These are phyloP conservation scores for Panthera uncia DNA, from an alignment of 2,113 vertebrate genomes.

Conservation along the genomic window DNA sequence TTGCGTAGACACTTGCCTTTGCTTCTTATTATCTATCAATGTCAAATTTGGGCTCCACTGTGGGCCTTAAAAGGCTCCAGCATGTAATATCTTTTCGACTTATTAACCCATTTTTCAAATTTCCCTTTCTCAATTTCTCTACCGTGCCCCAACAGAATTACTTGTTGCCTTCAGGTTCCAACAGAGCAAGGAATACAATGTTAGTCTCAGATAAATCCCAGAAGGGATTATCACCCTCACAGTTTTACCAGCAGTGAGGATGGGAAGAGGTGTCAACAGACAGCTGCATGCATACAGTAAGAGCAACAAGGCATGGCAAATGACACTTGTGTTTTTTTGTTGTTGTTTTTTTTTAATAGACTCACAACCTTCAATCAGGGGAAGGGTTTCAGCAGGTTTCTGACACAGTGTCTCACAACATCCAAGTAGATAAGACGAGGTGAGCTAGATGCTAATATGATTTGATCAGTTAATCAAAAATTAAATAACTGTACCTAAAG, in stretches of 20 bases:
- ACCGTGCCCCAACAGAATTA: not conserved
- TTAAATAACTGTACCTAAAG: not conserved
- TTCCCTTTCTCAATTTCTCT: not conserved
- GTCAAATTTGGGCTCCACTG: not conserved
- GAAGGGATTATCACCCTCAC: not conserved
- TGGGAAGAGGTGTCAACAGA: not conserved
- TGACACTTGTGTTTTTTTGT: not conserved
- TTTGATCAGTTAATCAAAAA: not conserved
- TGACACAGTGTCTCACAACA: not conserved
- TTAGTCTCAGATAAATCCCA: not conserved
- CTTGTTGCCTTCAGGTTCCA: not conserved
- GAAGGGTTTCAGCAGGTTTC: not conserved
- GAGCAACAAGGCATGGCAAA: not conserved
- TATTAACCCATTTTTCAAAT: not conserved
- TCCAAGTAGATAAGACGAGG: not conserved
- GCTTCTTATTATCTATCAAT: not conserved
- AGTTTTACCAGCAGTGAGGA: not conserved
- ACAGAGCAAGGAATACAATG: not conserved
- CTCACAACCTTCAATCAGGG: not conserved
- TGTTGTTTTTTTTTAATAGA: not conserved
- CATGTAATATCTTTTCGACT: not conserved
- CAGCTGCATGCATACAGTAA: not conserved
- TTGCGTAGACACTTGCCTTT: not conserved
- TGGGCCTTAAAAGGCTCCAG: not conserved
- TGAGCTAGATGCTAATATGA: not conserved